Conservation (phyloP, 2,888 invertebrate genomes). For the Laspeyria flexula region DNA sequence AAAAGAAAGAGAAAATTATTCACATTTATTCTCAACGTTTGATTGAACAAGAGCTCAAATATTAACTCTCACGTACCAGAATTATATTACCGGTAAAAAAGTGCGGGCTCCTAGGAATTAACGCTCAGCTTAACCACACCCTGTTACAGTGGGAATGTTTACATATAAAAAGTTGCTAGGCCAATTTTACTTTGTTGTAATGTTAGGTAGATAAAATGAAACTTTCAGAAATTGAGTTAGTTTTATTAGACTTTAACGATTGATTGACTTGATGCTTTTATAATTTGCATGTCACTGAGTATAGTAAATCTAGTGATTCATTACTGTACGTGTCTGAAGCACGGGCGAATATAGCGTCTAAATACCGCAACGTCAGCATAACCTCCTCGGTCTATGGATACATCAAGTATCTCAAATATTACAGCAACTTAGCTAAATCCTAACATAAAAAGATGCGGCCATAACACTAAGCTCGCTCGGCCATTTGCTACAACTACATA, state of each 20-base stretch:
- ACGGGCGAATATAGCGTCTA: too few species aligned
- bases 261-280: too few species aligned
- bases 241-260: too few species aligned
- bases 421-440: neutral
- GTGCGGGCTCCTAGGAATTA: conserved; percentile 27
- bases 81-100: conserved; percentile 10
- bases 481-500: conserved; percentile 26
- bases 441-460: conserved; percentile 6
- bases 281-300: too few species aligned
- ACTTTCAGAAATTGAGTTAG: neutral
- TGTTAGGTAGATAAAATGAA: neutral
- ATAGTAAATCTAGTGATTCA: too few species aligned
- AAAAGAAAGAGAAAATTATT: conserved; percentile 7
- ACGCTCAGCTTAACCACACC: conserved; percentile 45
- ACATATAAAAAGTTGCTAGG: neutral
- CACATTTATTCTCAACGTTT: conserved; percentile 11
- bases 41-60: conserved; percentile 15
- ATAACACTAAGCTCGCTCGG: neutral
- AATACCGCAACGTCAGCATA: too few species aligned
- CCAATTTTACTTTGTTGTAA: neutral
- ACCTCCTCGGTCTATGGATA: neutral
- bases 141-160: conserved; percentile 23
- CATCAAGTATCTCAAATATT: neutral
- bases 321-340: too few species aligned
- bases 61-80: conserved; percentile 5